Percentiles rank a stretch among this genome's conserved stretches.
phyloP scores from a whole-genome alignment of 2,888 invertebrate species.

The Oligia strigilis region DNA sequence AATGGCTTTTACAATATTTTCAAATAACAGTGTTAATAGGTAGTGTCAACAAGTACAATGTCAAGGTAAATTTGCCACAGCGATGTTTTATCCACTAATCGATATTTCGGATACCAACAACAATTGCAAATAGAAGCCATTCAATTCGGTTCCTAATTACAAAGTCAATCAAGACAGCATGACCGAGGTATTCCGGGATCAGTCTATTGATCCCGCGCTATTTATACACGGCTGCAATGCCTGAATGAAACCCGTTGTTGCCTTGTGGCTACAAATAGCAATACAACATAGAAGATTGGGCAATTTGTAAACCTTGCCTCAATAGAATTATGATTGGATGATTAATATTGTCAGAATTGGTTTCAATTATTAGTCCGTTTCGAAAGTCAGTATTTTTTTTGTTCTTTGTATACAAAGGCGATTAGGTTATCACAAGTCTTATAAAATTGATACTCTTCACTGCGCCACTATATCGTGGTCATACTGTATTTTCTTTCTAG shows the following conservation, averaged over 20 bases:
- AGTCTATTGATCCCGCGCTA: conserved; percentile 42
- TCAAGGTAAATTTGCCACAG: background rate
- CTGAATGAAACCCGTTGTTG: conserved; percentile 8
- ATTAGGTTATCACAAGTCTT: background rate
- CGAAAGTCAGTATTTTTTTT: background rate
- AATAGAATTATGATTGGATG: background rate
- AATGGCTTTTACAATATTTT: too few species aligned
- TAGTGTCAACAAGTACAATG: background rate
- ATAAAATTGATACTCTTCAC: conserved; percentile 9
- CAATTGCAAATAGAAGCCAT: conserved; percentile 25
- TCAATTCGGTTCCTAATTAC: conserved; percentile 31
- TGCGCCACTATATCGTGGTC: conserved; percentile 3
- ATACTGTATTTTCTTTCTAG: conserved; percentile 26
- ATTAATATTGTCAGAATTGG: background rate
- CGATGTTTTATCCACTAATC: background rate
- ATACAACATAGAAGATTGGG: background rate
- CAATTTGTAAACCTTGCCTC: background rate
- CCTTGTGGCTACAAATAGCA: background rate
- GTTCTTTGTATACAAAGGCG: background rate
- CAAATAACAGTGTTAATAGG: background rate
- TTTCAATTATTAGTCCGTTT: background rate
- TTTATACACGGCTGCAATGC: conserved; percentile 23
- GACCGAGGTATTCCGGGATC: conserved; percentile 36
- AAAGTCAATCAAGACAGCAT: conserved; percentile 42
- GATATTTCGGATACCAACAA: background rate